Percentiles rank a stretch among this genome's conserved stretches.
phyloP scores from a whole-genome alignment of 2,888 invertebrate genomes.

The Yponomeuta malinellus region DNA sequence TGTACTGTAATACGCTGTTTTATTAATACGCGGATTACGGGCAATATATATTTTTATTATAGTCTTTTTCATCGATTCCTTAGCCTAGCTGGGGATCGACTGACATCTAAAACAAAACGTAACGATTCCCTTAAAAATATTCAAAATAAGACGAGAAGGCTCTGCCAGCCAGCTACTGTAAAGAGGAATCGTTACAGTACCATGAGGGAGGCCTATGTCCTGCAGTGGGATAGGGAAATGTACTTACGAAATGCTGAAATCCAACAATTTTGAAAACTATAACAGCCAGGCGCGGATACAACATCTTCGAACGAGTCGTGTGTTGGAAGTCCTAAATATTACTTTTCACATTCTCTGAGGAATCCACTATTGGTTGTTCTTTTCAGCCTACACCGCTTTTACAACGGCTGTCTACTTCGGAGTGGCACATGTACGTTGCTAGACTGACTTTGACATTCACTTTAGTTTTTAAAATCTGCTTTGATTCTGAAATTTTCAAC shows the following conservation, averaged over 20 bases:
- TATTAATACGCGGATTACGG: too few species aligned
- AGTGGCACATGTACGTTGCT: conserved; percentile 45
- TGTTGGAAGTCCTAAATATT: conserved; percentile 19
- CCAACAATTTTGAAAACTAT: conserved; percentile 54
- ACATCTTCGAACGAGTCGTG: conserved; percentile 24
- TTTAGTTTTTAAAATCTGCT: neutral
- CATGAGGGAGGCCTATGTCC: too few species aligned
- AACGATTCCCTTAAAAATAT: too few species aligned
- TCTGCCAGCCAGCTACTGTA: too few species aligned
- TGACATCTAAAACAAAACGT: too few species aligned
- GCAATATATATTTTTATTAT: too few species aligned
- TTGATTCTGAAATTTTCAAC: neutral
- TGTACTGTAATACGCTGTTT: too few species aligned
- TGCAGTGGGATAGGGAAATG: conserved; percentile 11
- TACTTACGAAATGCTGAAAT: conserved; percentile 63
- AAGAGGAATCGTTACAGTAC: too few species aligned
- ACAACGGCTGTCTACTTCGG: conserved; percentile 28
- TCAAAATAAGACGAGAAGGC: too few species aligned
- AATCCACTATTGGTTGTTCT: neutral
- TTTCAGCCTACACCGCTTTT: conserved; percentile 57
- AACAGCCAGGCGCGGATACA: conserved; percentile 32
- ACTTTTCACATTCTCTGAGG: neutral
- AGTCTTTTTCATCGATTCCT: too few species aligned
- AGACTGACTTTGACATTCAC: neutral
- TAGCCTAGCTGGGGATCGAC: too few species aligned